Conservation (phyloP, 2,888 invertebrate genomes). For the Melangyna quadrimaculata region DNA sequence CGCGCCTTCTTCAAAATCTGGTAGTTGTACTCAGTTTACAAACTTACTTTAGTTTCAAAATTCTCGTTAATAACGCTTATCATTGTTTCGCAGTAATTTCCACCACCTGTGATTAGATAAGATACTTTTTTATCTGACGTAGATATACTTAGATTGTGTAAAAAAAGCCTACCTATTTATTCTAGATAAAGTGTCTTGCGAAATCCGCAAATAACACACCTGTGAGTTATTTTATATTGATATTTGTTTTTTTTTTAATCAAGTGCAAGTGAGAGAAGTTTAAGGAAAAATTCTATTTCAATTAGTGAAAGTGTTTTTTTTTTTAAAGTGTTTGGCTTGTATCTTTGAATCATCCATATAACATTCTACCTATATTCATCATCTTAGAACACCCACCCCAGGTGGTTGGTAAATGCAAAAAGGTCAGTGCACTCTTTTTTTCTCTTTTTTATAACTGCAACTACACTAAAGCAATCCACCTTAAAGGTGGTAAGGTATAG, state of each 20-base stretch:
- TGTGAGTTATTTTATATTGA: constrained; percentile 17
- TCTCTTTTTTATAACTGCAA: background rate
- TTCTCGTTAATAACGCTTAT: constrained; percentile 9
- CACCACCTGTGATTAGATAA: constrained; percentile 63
- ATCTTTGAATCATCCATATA: background rate
- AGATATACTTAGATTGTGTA: constrained; percentile 7
- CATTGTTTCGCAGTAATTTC: constrained; percentile 56
- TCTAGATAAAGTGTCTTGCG: constrained; percentile 19
- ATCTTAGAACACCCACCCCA: constrained; percentile 3
- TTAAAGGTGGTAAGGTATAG: background rate
- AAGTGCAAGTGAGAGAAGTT: constrained; percentile 11
- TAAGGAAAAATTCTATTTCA: constrained; percentile 10
- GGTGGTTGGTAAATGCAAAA: constrained; percentile 17
- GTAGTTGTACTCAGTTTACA: constrained; percentile 1
- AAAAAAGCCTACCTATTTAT: constrained; percentile 6
- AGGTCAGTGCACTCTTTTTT: constrained; percentile 60
- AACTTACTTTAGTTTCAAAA: constrained; percentile 48
- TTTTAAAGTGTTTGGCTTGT: background rate
- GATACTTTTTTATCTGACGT: constrained; percentile 35
- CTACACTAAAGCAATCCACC: background rate
- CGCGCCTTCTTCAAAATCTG: constrained; percentile 51
- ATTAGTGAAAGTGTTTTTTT: constrained; percentile 57
- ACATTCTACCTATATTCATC: background rate
- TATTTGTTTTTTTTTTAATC: background rate
- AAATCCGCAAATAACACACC: constrained; percentile 39